A percentile compares a stretch with the other conserved stretches of the same genome.
These are phyloP conservation scores for Kryptolebias ocellatus DNA, from an alignment of 2,797 vertebrate species.

Conservation along the genomic window DNA sequence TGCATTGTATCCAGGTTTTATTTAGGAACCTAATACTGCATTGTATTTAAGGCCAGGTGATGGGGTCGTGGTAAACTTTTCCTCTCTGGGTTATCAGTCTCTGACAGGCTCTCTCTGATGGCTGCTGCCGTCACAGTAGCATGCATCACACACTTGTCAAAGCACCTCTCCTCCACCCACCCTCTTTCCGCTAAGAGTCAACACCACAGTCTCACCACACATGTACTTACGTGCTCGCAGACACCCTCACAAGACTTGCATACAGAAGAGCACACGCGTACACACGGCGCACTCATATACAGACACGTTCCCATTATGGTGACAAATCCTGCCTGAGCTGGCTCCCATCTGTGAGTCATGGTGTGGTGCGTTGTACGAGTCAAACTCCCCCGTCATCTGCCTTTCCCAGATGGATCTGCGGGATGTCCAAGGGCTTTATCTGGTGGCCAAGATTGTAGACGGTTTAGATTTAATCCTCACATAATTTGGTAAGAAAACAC, in stretches of 20 bases:
- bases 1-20: neutral
- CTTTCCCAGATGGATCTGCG: constrained; percentile 69
- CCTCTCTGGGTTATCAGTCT: constrained; percentile 67
- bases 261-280: constrained; percentile 33
- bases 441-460: constrained; percentile 49
- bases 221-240: constrained; percentile 56
- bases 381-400: constrained; percentile 76
- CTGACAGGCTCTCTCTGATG: constrained; percentile 67
- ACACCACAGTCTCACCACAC: constrained; percentile 69
- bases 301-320: constrained; percentile 71
- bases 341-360: constrained; percentile 77
- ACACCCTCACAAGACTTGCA: constrained; percentile 49
- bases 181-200: constrained; percentile 68
- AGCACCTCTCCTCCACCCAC: constrained; percentile 71
- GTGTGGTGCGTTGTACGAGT: constrained; percentile 63
- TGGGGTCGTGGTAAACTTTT: constrained; percentile 51
- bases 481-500: constrained; percentile 19
- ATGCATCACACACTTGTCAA: constrained; percentile 79
- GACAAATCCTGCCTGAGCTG: constrained; percentile 77
- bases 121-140: constrained; percentile 74
- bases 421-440: constrained; percentile 56
- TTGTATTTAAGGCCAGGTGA: constrained; percentile 44
- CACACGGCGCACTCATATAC: constrained; percentile 43
- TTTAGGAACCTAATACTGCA: constrained; percentile 14
- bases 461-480: constrained; percentile 29